A percentile compares a stretch with the other conserved stretches of the same genome.
These are phyloP conservation scores for Chaetops frenatus DNA, from an alignment of 2,113 vertebrate genomes.

Conservation along the genomic window DNA sequence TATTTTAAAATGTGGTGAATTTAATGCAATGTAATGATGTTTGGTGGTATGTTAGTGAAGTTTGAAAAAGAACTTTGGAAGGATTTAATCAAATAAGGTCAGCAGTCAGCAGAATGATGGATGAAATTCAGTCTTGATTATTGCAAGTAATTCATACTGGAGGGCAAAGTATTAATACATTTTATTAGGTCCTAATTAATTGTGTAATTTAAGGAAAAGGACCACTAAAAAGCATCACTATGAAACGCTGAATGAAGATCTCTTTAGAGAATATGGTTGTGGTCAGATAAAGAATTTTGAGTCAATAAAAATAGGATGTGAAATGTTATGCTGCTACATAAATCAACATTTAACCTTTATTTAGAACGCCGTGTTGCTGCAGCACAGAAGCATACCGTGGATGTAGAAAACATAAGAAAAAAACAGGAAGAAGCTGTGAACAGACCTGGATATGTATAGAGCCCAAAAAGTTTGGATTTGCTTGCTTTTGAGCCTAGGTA, in stretches of 20 bases:
- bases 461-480: background rate
- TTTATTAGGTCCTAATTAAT: conserved; percentile 52
- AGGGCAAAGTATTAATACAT: conserved; percentile 2
- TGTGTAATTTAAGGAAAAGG: conserved; percentile 16
- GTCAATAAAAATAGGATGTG: conserved; percentile 16
- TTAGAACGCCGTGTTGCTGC: background rate
- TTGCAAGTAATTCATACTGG: conserved; percentile 11
- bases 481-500: background rate
- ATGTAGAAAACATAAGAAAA: background rate
- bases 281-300: conserved; percentile 20
- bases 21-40: background rate
- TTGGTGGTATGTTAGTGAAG: background rate
- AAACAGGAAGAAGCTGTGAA: background rate
- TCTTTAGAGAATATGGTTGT: background rate
- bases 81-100: conserved; percentile 14
- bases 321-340: background rate
- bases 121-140: conserved; percentile 40
- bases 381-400: background rate
- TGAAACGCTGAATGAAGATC: background rate
- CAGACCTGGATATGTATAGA: background rate
- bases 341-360: background rate
- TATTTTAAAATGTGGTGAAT: background rate
- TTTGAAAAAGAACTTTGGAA: background rate
- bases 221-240: background rate
- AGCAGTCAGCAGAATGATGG: conserved; percentile 26